These are phyloP conservation scores for Lutraria lutraria DNA, from an alignment of 2,888 invertebrate species.

Conservation along the genomic window DNA sequence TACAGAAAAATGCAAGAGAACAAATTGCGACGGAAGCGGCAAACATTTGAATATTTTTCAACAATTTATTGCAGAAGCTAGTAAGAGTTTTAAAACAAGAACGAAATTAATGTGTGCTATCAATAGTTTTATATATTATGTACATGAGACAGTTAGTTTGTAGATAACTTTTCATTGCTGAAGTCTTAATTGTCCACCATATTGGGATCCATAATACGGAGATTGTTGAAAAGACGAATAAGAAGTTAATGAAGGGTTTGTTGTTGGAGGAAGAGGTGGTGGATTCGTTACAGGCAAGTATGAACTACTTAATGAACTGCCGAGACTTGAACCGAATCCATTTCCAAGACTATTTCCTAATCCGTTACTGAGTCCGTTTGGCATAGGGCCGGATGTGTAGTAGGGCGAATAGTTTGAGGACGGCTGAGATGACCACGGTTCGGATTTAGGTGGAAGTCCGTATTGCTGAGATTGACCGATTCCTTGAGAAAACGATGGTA, in stretches of 20 bases:
- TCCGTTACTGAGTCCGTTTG: constrained; percentile 63
- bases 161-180: constrained; percentile 6
- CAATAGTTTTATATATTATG: no score
- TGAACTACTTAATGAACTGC: constrained; percentile 65
- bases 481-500: constrained; percentile 75
- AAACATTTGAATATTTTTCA: not conserved
- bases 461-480: constrained; percentile 78
- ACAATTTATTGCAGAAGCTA: no score
- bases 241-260: constrained; percentile 63
- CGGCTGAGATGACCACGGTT: constrained; percentile 71
- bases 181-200: constrained; percentile 65
- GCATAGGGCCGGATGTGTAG: constrained; percentile 70
- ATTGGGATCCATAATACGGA: constrained; percentile 73
- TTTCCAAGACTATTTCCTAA: constrained; percentile 64
- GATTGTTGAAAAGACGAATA: constrained; percentile 74
- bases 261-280: constrained; percentile 65
- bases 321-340: constrained; percentile 56
- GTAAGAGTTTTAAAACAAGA: not conserved
- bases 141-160: not conserved
- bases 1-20: not conserved
- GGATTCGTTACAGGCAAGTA: constrained; percentile 71
- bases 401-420: constrained; percentile 71
- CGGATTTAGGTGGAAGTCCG: constrained; percentile 73
- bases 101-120: not conserved
- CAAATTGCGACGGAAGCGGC: not conserved